These are phyloP conservation scores for Semaprochilodus insignis DNA, from an alignment of 2,797 vertebrate genomes.

Conservation along the genomic window DNA sequence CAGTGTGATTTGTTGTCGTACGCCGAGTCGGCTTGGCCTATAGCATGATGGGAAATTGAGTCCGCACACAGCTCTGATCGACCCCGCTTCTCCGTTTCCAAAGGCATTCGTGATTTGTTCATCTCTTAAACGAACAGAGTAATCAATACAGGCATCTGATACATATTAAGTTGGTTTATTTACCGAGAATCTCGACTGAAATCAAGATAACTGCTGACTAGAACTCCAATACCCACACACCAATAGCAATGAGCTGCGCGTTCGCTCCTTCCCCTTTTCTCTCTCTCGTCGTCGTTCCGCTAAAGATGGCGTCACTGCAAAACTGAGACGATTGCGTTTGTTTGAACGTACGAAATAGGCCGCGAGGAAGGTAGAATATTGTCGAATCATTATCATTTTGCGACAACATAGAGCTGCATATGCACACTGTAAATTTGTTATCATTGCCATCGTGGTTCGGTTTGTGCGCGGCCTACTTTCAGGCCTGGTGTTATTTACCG, in stretches of 20 bases:
- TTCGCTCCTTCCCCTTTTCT: constrained; percentile 64
- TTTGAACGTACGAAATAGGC: constrained; percentile 70
- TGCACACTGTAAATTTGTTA: constrained; percentile 28
- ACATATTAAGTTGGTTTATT: neutral
- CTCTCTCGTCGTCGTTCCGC: constrained; percentile 78
- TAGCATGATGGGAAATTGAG: constrained; percentile 67
- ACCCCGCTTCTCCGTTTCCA: neutral
- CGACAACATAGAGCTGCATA: constrained; percentile 39
- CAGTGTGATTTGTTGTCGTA: constrained; percentile 44
- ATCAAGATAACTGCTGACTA: rapidly evolving
- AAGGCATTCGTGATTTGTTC: neutral
- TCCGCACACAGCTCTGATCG: neutral
- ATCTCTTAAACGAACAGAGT: neutral
- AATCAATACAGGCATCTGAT: no score
- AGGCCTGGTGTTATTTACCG: constrained; percentile 72
- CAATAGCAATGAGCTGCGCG: constrained; percentile 16
- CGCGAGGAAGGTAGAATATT: constrained; percentile 69
- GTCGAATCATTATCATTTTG: constrained; percentile 62
- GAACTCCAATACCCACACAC: constrained; percentile 77
- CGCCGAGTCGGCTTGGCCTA: neutral
- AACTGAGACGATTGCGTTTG: constrained; percentile 78
- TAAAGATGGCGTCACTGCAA: constrained; percentile 87
- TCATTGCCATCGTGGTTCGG: neutral
- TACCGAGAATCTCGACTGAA: neutral
- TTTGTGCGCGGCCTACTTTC: constrained; percentile 62